Base-by-base conservation (phyloP, 2,113 vertebrate species). In the Prionailurus viverrinus region DNA sequence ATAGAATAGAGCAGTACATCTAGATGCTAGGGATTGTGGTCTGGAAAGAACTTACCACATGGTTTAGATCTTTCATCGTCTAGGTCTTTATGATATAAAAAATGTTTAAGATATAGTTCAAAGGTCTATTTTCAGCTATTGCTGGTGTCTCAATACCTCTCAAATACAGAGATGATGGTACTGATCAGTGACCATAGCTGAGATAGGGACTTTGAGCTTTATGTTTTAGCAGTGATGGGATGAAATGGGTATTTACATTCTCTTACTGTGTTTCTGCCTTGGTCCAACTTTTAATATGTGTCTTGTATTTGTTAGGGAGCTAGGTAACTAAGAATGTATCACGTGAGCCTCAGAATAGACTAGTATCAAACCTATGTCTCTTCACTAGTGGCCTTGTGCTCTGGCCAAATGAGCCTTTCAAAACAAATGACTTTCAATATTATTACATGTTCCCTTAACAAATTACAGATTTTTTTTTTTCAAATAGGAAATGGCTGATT, bases 401-500 rank as follows among this genome's bases (percentile, higher is more conserved):
- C 12, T 83, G 23, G 12, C 18, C 51, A 78, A 94, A 53, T 74
- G 23, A 90, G 7, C 29, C 33, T 91, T 93, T 82, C 7, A 81
- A 69, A 91, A 55, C 21, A n/a, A 95, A 71, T 94, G 58, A 66
- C 58, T 53, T 15, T 76, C 5, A 33, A 4, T 78, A 65, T 74
- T 82, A 80, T 68, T 36, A 33, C 8, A 71, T 85, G 4, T 71
- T 61, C 11, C 87, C 23, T 51, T 95, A 61, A n/a, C 2, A 81
- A 12, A 92, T 81, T 63, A 79, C 31, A 45, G 21, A 63, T 39
- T 48, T 53, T 29, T 53, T 53, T 95, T 79, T 65, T 91, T 83
- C 65, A 88, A 73, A 66, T 88, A 79, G 21, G 29, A 96, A 98
- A 88, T 73, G 27, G 13, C 15, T 74, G 31, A 65, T 69, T 89